Percentiles rank a stretch among this genome's conserved stretches.
Conservation (phyloP, 2,113 vertebrate species). For the Dicaeum eximium region DNA sequence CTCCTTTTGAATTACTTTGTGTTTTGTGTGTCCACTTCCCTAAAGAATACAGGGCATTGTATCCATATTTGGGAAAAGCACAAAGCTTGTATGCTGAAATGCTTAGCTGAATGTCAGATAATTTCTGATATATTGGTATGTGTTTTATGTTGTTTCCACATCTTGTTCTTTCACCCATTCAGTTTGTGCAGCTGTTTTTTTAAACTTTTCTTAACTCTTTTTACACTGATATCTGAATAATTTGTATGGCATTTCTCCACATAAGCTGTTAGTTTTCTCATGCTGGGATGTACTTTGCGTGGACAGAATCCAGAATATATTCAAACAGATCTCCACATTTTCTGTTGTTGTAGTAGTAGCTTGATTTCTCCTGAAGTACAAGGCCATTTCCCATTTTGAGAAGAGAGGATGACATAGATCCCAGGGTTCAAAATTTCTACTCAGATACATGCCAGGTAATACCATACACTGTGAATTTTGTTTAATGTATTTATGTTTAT, state of each 20-base stretch:
- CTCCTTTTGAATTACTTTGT: background rate
- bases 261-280: background rate
- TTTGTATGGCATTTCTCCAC: background rate
- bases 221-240: background rate
- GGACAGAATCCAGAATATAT: background rate
- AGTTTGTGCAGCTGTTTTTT: background rate
- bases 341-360: constrained; percentile 29
- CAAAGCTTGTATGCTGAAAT: background rate
- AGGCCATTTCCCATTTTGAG: constrained; percentile 37
- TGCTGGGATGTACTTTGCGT: background rate
- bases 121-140: background rate
- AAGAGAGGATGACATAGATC: constrained; percentile 62
- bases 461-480: background rate
- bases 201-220: background rate
- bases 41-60: background rate
- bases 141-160: background rate
- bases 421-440: constrained; percentile 58
- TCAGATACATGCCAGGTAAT: constrained; percentile 65
- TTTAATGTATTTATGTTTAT: background rate
- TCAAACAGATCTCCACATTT: background rate
- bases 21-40: background rate
- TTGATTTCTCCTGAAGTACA: constrained; percentile 54
- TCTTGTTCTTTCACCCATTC: background rate
- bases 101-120: background rate
- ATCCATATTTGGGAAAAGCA: background rate